Percentiles rank a stretch among this genome's conserved stretches.
Conservation (phyloP, 2,888 invertebrate genomes). For the Chrysolina americana region DNA sequence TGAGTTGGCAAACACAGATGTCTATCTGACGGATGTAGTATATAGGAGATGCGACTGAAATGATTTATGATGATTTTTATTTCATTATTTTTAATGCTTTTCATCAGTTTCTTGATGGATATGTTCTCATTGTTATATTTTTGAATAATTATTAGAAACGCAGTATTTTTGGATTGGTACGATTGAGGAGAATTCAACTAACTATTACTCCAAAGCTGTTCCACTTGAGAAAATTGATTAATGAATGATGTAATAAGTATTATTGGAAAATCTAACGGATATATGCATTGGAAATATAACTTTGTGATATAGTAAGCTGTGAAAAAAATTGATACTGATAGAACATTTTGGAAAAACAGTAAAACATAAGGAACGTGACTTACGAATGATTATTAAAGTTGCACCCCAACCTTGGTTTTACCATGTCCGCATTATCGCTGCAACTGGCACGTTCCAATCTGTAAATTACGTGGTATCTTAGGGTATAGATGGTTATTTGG, state of each 20-base stretch:
- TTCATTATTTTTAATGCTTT: too few species aligned
- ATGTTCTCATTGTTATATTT: too few species aligned
- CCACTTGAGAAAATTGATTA: background rate
- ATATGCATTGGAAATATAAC: background rate
- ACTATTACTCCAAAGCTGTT: too few species aligned
- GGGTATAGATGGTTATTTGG: slow-evolving; percentile 14
- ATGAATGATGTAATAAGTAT: background rate
- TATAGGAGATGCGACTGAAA: too few species aligned
- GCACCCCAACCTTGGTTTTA: slow-evolving; percentile 19
- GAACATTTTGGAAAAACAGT: background rate
- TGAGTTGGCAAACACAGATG: too few species aligned
- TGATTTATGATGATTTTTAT: too few species aligned
- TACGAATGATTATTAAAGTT: slow-evolving; percentile 21
- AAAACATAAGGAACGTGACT: slow-evolving; percentile 17
- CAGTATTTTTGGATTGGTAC: too few species aligned
- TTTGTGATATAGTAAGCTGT: background rate
- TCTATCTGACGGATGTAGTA: too few species aligned
- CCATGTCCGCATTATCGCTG: slow-evolving; percentile 19
- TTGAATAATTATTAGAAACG: too few species aligned
- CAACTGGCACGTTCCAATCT: slow-evolving; percentile 17
- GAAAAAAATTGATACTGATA: background rate
- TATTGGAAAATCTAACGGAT: background rate
- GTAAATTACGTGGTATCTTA: slow-evolving; percentile 21
- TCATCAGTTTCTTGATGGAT: too few species aligned
- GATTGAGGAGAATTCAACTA: too few species aligned